phyloP scores from a whole-genome alignment of 2,888 invertebrate species.

The Aphidoletes aphidimyza region DNA sequence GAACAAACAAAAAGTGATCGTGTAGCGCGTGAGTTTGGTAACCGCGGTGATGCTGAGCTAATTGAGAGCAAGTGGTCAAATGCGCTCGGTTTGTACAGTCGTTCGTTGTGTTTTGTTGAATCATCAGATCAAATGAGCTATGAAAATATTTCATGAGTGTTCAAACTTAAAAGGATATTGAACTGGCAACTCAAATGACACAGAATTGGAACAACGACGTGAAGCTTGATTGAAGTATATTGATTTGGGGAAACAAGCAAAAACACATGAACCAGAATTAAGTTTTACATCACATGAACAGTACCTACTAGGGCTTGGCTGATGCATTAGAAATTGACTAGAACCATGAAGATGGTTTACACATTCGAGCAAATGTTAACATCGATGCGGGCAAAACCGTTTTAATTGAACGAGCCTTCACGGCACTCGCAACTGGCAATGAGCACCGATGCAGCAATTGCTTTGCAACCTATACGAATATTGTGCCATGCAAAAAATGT shows the following conservation, averaged over 20 bases:
- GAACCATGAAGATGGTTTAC: conserved; percentile 73
- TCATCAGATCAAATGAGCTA: neutral
- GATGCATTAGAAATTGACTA: conserved; percentile 72
- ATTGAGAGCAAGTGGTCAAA: neutral
- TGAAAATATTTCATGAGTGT: conserved; percentile 36
- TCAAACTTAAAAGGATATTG: conserved; percentile 24
- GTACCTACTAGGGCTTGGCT: conserved; percentile 74
- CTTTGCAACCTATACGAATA: neutral
- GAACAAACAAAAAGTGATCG: neutral
- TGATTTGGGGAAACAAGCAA: neutral
- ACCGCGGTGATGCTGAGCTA: neutral
- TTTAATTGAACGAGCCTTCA: conserved; percentile 65
- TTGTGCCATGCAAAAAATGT: neutral
- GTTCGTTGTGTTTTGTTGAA: conserved; percentile 40
- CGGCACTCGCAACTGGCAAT: neutral
- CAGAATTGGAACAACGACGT: conserved; percentile 35
- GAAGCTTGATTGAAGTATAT: neutral
- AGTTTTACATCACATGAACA: conserved; percentile 62
- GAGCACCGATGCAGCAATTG: conserved; percentile 44
- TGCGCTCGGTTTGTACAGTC: neutral
- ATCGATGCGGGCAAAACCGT: conserved; percentile 83
- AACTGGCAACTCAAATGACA: conserved; percentile 15
- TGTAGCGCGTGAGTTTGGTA: neutral
- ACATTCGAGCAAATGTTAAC: conserved; percentile 74
- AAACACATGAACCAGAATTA: conserved; percentile 1